Percentiles rank a stretch among this genome's conserved stretches.
Evolutionary conservation across 2,797 vertebrate species (phyloP).

Genomic region (Helicolenus hilgendorfi): DNA sequence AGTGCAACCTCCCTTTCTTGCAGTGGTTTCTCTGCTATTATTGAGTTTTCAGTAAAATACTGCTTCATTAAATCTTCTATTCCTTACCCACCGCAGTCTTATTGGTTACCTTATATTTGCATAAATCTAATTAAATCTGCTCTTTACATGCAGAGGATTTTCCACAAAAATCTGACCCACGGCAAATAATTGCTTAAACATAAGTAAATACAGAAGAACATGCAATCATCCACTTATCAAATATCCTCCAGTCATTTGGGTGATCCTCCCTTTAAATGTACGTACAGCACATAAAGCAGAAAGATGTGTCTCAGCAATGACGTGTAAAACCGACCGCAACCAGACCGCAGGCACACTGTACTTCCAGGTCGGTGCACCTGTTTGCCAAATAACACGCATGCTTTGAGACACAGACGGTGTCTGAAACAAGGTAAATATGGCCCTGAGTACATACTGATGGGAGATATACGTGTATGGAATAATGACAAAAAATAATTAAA

Average conservation of each 20-base stretch:
- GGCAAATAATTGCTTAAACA: neutral
- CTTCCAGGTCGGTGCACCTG: constrained; percentile 15
- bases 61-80: constrained; percentile 21
- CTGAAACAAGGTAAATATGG: neutral
- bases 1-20: neutral
- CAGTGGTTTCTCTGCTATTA: neutral
- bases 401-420: neutral
- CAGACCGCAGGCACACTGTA: neutral
- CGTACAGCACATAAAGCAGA: neutral
- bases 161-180: neutral
- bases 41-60: constrained; percentile 33
- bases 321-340: neutral
- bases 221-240: constrained; percentile 8
- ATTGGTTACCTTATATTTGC: neutral
- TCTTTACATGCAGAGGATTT: neutral
- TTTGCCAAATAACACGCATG: constrained; percentile 9
- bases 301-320: constrained; percentile 3
- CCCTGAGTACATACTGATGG: neutral
- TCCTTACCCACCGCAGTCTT: neutral
- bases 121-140: constrained; percentile 14
- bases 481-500: neutral
- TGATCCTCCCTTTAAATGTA: neutral
- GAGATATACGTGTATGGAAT: neutral
- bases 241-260: neutral
- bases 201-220: constrained; percentile 14